Base-by-base conservation (phyloP, 2,113 vertebrate species). In the Xenopus laevis region DNA sequence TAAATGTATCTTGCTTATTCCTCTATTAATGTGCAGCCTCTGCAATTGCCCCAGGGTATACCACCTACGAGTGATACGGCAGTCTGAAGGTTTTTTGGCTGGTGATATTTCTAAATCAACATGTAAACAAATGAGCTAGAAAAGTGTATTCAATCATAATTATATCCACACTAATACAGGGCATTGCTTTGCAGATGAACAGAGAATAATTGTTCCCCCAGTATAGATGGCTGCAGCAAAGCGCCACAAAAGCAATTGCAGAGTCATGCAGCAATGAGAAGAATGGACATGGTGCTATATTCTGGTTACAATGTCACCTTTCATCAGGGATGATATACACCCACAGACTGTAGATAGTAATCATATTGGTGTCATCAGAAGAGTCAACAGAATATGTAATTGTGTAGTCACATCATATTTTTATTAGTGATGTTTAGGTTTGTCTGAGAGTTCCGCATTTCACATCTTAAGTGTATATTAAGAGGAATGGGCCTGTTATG, bases 111-210 rank as follows among this genome's bases (percentile, higher is more conserved):
- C 64, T 74, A 50, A 58, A 61, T 74, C 40, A 58, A 68, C 55
- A 74, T 60, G 64, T 68, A 61, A 74, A 74, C 60, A 74, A 74
- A 68, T 61, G 72, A 68, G 65, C 65, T 68, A 68, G 72, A 68
- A 74, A 20, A 50, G 17, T 52, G 17, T 57, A 68, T 57, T 74
- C 57, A 68, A 74, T 74, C 72, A 74, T 68, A 68, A 74, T 68
- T 74, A 68, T 65, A 74, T 47, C 40, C 72, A 16, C 63, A 27
- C 53, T 68, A 61, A 68, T 27, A 40, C 55, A 74, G 17, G 63
- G 33, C 64, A 60, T 61, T 27, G 10, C 12, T 60, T 60, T 23
- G 18, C 58, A 60, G 58, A 60, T 27, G 21, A 60, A 27, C 18
- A 27, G 20, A 60, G 20, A 23, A 60, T 2, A 27, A 60, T 21